Evolutionary conservation across 2,113 vertebrate genomes (phyloP).

Genomic region (Channa maculata): DNA sequence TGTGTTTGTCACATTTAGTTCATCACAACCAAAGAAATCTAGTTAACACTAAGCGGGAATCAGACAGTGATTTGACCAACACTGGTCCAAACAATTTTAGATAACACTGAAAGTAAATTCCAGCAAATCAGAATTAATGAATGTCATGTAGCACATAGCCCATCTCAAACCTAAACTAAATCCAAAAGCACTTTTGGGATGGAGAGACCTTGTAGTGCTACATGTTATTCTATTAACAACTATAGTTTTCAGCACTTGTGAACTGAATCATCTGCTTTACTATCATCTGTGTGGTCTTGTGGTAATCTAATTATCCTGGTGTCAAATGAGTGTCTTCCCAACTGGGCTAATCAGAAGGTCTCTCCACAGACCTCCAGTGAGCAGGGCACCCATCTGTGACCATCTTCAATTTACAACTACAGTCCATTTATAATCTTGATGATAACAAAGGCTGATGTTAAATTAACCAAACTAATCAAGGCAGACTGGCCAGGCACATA

Average conservation of each 20-base stretch:
- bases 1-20: not conserved
- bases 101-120: not conserved
- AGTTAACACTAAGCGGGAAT: not conserved
- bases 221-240: slow-evolving; percentile 1
- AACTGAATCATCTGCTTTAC: slow-evolving; percentile 47
- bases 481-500: slow-evolving; percentile 25
- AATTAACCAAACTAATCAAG: slow-evolving; percentile 61
- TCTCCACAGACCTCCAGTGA: slow-evolving; percentile 41
- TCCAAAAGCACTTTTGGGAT: not conserved
- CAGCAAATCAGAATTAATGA: not conserved
- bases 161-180: not conserved
- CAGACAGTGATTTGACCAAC: not conserved
- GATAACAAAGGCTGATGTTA: slow-evolving; percentile 52
- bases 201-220: slow-evolving; percentile 13
- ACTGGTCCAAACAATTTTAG: not conserved
- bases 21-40: not conserved
- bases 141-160: not conserved
- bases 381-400: slow-evolving; percentile 57
- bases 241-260: slow-evolving; percentile 5
- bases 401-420: slow-evolving; percentile 56
- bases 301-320: slow-evolving; percentile 62
- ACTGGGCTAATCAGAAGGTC: slow-evolving; percentile 54
- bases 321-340: slow-evolving; percentile 47
- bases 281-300: slow-evolving; percentile 33
- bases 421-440: slow-evolving; percentile 46